Evolutionary conservation across 1,140 invertebrate genomes (phyloP), one percentile per base, ranked within the genome.

Genomic region (Ceratina calcarata): DNA sequence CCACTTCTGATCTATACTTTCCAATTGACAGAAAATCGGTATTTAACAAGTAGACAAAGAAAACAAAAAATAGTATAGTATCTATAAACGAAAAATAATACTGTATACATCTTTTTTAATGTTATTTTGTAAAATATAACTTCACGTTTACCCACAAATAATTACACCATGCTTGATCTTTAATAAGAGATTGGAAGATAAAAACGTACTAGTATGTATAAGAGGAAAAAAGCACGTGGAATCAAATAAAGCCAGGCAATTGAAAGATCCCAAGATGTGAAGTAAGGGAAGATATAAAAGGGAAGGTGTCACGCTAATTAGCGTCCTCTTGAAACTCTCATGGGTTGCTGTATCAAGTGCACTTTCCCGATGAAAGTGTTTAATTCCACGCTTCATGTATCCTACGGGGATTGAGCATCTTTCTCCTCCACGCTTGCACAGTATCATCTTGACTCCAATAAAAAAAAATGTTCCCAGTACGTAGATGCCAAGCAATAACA

Each of bases 341-440:
- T 64, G 57, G 55, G 24, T 65, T 58, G 71, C 27, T 20, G 77
- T 76, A 86, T 88, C 81, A 80, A 83, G 87, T 66, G 2, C 81
- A 88, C 80, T 86, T 88, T 22, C 82, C 78, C 70, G 55, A 74
- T 64, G 78, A 80, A 87, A 84, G 65, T 87, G 83, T 72, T 85
- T 86, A 88, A 87, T 87, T 83, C 81, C 67, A 87, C 78, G 57
- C 79, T 81, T 45, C 69, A 78, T 78, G 67, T 72, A 64, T 18
- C 73, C 67, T 3, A 64, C 45, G 13, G 60, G 32, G 72, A 61
- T 85, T n/a, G 60, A 85, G 72, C 53, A 57, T 15, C 27, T 49
- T 20, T 22, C 37, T 13, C 61, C 55, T 15, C 15, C 49, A 13
- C 15, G 8, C 15, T 13, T 12, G 49, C 20, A 22, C 53, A 4